phyloP scores from a whole-genome alignment of 1,140 invertebrate species.

The Halotydeus destructor region DNA sequence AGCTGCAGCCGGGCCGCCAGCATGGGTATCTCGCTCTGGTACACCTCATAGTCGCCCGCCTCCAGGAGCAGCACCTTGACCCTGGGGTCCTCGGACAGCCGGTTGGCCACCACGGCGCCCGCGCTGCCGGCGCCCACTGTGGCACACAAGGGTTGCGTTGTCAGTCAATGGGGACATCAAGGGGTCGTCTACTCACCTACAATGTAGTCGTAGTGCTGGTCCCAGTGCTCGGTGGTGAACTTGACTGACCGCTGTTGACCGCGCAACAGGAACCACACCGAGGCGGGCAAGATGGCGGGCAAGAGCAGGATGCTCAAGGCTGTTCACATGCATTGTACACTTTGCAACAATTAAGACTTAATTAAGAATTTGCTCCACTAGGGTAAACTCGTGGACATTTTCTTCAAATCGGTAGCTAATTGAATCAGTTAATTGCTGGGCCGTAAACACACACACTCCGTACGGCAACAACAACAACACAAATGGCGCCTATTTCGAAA shows the following conservation, averaged over 20 bases:
- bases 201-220: constrained; percentile 18
- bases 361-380: background rate
- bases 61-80: constrained; percentile 40
- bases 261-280: constrained; percentile 7
- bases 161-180: background rate
- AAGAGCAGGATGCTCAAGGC: constrained; percentile 6
- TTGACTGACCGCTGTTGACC: constrained; percentile 1
- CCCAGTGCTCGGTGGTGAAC: constrained; percentile 13
- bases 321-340: background rate
- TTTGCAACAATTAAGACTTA: background rate
- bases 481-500: too few species aligned
- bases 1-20: constrained; percentile 14
- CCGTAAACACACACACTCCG: too few species aligned
- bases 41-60: constrained; percentile 56
- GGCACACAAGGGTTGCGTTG: background rate
- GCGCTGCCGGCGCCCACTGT: constrained; percentile 50
- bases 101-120: constrained; percentile 38
- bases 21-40: constrained; percentile 39
- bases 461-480: too few species aligned
- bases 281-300: constrained; percentile 10
- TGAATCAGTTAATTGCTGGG: too few species aligned
- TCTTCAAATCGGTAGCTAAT: background rate
- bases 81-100: constrained; percentile 34
- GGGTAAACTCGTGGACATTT: background rate
- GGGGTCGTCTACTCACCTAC: constrained; percentile 16